A percentile compares a stretch with the other conserved stretches of the same genome.
These are phyloP conservation scores for Tor tambroides DNA, from an alignment of 2,113 vertebrate genomes.

Conservation along the genomic window DNA sequence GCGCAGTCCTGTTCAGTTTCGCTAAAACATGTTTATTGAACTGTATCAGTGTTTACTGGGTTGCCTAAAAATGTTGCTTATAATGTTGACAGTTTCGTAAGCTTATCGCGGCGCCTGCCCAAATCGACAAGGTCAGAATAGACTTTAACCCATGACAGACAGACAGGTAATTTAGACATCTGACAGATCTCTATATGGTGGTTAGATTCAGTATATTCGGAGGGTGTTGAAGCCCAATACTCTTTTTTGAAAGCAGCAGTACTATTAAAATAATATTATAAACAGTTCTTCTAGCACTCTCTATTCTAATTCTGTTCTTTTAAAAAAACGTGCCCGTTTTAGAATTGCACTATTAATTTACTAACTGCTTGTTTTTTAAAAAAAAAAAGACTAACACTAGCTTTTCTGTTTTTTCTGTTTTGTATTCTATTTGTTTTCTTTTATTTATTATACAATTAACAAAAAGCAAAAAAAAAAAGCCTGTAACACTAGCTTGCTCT, in stretches of 20 bases:
- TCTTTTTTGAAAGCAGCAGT: too few relatives aligned
- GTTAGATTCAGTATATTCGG: not conserved
- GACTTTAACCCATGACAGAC: conserved; percentile 37
- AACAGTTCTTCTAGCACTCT: too few relatives aligned
- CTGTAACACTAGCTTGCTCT: too few relatives aligned
- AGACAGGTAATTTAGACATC: not conserved
- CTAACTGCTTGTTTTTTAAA: too few relatives aligned
- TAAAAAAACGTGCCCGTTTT: too few relatives aligned
- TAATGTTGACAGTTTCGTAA: not conserved
- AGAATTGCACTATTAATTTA: too few relatives aligned
- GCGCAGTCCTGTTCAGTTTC: not conserved
- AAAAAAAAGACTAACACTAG: too few relatives aligned
- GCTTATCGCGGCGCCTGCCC: not conserved
- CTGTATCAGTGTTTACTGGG: not conserved
- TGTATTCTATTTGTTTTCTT: too few relatives aligned
- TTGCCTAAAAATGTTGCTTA: not conserved
- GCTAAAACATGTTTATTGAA: not conserved
- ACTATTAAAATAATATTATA: not conserved
- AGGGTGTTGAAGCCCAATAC: not conserved
- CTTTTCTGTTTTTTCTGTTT: too few relatives aligned
- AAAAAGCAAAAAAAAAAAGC: too few relatives aligned
- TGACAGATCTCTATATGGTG: not conserved
- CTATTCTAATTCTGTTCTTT: too few relatives aligned
- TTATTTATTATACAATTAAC: too few relatives aligned
- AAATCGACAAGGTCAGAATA: conserved; percentile 74